Evolutionary conservation across 1,140 invertebrate species (phyloP).

Genomic region (Pygmarrhopalites habei): DNA sequence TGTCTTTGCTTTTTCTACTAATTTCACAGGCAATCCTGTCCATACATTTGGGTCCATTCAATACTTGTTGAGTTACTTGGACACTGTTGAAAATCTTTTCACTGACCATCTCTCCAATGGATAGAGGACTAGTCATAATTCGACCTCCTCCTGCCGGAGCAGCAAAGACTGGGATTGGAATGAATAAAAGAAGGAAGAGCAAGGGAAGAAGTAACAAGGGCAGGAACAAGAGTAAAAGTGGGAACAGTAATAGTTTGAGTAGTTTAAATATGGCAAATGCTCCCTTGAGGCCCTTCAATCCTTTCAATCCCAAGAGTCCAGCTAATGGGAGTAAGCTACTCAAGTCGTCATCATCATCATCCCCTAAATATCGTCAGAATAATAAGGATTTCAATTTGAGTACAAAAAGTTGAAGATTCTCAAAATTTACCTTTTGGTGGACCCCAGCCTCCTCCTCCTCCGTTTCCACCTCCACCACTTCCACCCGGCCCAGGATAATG

Average conservation of each 20-base stretch:
- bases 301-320: constrained; percentile 35
- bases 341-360: constrained; percentile 27
- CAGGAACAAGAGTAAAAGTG: constrained; percentile 29
- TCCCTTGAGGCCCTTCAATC: constrained; percentile 33
- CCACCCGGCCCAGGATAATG: constrained; percentile 27
- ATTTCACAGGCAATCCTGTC: constrained; percentile 37
- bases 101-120: constrained; percentile 18
- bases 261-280: constrained; percentile 34
- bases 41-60: constrained; percentile 33
- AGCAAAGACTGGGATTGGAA: constrained; percentile 38
- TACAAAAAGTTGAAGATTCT: too few relatives aligned
- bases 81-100: constrained; percentile 29
- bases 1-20: constrained; percentile 27
- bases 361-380: too few relatives aligned
- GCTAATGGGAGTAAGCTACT: constrained; percentile 25
- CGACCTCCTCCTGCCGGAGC: constrained; percentile 14
- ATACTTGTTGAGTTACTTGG: constrained; percentile 34
- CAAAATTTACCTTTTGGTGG: too few relatives aligned
- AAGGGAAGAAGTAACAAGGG: constrained; percentile 20
- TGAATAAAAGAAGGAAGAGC: constrained; percentile 36
- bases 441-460: constrained; percentile 6
- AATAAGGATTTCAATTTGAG: too few relatives aligned
- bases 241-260: constrained; percentile 32
- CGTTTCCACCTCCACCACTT: not conserved
- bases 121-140: not conserved